phyloP scores from a whole-genome alignment of 1,140 invertebrate species.

The Aphidius gifuensis region DNA sequence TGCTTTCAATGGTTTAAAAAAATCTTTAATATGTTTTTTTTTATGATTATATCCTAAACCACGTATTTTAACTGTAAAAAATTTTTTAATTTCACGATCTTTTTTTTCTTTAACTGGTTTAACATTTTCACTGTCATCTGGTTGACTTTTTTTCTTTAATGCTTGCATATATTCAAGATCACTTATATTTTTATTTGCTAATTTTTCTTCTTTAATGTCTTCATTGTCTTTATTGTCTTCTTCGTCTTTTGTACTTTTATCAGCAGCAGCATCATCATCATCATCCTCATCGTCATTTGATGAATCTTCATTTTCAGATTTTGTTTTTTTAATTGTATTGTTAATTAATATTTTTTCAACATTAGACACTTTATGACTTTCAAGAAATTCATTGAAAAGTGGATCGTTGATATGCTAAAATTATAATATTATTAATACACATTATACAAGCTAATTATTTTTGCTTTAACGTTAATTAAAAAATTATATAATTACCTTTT shows the following conservation, averaged over 20 bases:
- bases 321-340: constrained; percentile 58
- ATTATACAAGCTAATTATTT: too few relatives aligned
- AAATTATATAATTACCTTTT: too few relatives aligned
- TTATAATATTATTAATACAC: background rate
- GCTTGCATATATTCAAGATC: constrained; percentile 69
- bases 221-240: constrained; percentile 40
- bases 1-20: constrained; percentile 77
- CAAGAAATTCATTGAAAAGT: constrained; percentile 83
- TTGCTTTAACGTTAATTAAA: too few relatives aligned
- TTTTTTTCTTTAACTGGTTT: constrained; percentile 32
- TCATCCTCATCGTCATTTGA: constrained; percentile 19
- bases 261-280: constrained; percentile 20
- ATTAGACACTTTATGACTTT: constrained; percentile 63
- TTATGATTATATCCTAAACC: constrained; percentile 69
- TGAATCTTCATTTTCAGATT: constrained; percentile 58
- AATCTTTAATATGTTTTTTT: constrained; percentile 79
- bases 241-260: constrained; percentile 32
- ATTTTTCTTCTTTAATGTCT: constrained; percentile 47
- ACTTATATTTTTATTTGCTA: constrained; percentile 66
- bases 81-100: constrained; percentile 51
- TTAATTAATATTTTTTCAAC: too few relatives aligned
- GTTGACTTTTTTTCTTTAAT: constrained; percentile 43
- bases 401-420: constrained; percentile 83
- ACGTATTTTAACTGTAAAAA: constrained; percentile 65
- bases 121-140: background rate